These are phyloP conservation scores for Musca vetustissima DNA, from an alignment of 1,140 invertebrate species.

Conservation along the genomic window DNA sequence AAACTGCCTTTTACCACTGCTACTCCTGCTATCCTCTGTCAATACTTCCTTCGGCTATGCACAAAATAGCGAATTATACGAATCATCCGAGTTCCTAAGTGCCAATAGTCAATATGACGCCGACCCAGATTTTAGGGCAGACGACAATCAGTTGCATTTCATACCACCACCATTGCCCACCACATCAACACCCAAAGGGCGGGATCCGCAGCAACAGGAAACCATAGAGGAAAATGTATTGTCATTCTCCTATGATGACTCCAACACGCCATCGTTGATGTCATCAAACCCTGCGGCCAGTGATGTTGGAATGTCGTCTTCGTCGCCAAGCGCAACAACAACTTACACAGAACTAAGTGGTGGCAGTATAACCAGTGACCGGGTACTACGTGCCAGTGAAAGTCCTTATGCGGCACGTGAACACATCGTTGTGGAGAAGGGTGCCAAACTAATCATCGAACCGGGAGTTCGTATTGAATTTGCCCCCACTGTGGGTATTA, in stretches of 20 bases:
- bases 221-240: too few species aligned
- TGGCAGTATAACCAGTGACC: conserved; percentile 60
- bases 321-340: background rate
- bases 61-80: conserved; percentile 15
- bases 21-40: too few species aligned
- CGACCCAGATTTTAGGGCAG: conserved; percentile 15
- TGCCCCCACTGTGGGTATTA: conserved; percentile 86
- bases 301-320: background rate
- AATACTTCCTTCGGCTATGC: background rate
- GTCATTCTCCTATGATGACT: conserved; percentile 22
- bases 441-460: conserved; percentile 77
- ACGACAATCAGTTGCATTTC: conserved; percentile 22
- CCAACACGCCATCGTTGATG: conserved; percentile 34
- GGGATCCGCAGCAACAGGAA: conserved; percentile 9
- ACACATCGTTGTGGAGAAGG: conserved; percentile 76
- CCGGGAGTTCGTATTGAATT: conserved; percentile 85
- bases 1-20: too few species aligned
- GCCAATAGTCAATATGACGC: conserved; percentile 15
- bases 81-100: conserved; percentile 2
- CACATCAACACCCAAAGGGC: conserved; percentile 39
- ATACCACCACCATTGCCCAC: conserved; percentile 29
- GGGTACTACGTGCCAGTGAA: conserved; percentile 58
- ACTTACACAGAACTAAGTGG: conserved; percentile 48
- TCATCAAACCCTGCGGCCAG: conserved; percentile 31
- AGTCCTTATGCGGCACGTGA: conserved; percentile 79